Base-by-base conservation (phyloP, 92 coral and sea anemone genomes). In the Phenganax subtilis region DNA sequence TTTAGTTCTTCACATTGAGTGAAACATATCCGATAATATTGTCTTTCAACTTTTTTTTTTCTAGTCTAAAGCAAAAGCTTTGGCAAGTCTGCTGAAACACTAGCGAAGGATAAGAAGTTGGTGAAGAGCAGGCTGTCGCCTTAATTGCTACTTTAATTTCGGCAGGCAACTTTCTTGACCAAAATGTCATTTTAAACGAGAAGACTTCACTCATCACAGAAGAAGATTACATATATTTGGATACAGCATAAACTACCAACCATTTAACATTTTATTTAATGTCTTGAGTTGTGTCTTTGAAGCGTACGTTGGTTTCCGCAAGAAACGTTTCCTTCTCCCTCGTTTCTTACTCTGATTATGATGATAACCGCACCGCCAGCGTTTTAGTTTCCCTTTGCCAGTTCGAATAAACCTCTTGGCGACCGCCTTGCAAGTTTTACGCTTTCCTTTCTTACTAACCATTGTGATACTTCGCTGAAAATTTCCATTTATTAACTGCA, bases 391-490 rank as follows among this genome's bases (percentile, higher is more conserved):
- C 14, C 98, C 98, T 31, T 91, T 92, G 12, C 97, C 97, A 29
- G 98, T 93, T 59, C 98, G 83, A 51, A 85, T 85, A 75, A 93
- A 90, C 79, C 98, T 90, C 59, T 90, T 89, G 17, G 97, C 97
- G 1, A 93, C 98, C 37, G 98, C 98, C 60, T 93, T 93, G 88
- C 97, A 92, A 3, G 98, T 92, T 87, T 93, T 93, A 54, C 92
- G 84, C 75, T 93, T 93, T 17, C 98, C 98, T 10, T 85, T 90
- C 81, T 93, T 93, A 59, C 94, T 93, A 62, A 87, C 77, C 54
- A 79, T 72, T 2, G 87, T 93, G 28, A 93, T 85, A 3, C 82
- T 70, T 73, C 93, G 80, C 44, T 44, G 17, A n/a, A 67, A 82
- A 20, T 59, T 54, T 59, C 20, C 6, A 65, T 64, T 79, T 16